These are phyloP conservation scores for Microplitis mediator DNA, from an alignment of 1,140 invertebrate species.

Conservation along the genomic window DNA sequence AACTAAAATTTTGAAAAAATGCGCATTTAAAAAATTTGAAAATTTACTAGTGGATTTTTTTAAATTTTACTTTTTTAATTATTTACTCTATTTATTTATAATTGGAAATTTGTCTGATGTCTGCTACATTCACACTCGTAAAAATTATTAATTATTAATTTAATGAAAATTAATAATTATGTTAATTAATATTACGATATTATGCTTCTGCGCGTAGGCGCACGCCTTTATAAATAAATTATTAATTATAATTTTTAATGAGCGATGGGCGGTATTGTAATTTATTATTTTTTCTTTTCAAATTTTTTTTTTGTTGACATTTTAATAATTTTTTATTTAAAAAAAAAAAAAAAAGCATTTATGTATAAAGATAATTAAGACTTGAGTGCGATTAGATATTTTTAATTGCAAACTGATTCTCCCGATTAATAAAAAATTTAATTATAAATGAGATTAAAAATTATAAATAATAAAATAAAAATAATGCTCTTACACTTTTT, in stretches of 20 bases:
- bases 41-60: too few species aligned
- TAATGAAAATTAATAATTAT: slow-evolving; percentile 48
- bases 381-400: neutral
- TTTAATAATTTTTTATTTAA: neutral
- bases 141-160: slow-evolving; percentile 44
- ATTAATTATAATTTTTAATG: neutral
- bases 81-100: too few species aligned
- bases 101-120: too few species aligned
- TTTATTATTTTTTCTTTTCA: neutral
- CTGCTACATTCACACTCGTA: slow-evolving; percentile 27
- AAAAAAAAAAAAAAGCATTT: slow-evolving; percentile 4
- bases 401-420: neutral
- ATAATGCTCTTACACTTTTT: too few species aligned
- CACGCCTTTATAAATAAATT: slow-evolving; percentile 44
- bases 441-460: neutral
- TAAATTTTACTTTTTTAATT: too few species aligned
- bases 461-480: neutral
- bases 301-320: neutral
- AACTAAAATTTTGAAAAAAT: slow-evolving; percentile 7
- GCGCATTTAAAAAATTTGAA: too few species aligned
- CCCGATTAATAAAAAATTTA: neutral
- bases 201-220: slow-evolving; percentile 51
- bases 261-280: slow-evolving; percentile 38
- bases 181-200: slow-evolving; percentile 41
- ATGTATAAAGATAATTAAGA: slow-evolving; percentile 6